Base-by-base conservation (phyloP, 2,797 vertebrate genomes). In the Orestias chungarensis region DNA sequence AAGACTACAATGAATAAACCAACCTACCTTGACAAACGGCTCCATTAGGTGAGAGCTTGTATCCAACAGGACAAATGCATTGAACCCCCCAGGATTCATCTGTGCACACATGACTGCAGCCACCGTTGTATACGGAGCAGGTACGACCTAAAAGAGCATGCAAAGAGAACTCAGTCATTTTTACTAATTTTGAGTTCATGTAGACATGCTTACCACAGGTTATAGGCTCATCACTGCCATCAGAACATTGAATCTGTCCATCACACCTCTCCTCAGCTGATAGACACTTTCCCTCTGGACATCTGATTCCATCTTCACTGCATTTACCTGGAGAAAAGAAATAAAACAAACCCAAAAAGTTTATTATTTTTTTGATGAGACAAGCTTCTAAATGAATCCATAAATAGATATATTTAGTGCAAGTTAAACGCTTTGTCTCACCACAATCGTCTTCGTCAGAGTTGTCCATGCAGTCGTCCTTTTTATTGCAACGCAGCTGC, bases 401-500 rank as follows among this genome's bases (percentile, higher is more conserved):
- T n/a, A n/a, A n/a, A n/a, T n/a, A n/a, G n/a, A n/a, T n/a, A n/a
- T n/a, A n/a, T 62, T 42, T 14, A 25, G 23, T 6, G 61, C 38
- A 1, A 12, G 8, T n/a, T 47, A 1, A 75, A 31, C 25, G 31
- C 1, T 23, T 10, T 61, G 9, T 0, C 88, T 91, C 68, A 91
- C 91, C 96, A 0, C 96, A 98, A 35, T 74, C 23, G 0, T 93
- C 90, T 90, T 98, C 96, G 38, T 98, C 96, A 0, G 96, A 97
- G 68, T 92, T 88, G 72, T 99, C 97, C 0, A 93, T 86, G 23
- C 96, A 98, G 89, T 97, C 93, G 0, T 97, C 81, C 0, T 91
- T 43, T 4, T 95, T 92, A 0, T 97, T 90, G 76, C 97, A 98
- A 76, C 76, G 90, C 87, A 94, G 93, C 33, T 93, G 86, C 4